Base-by-base conservation (phyloP, 2,888 invertebrate species). In the Linhomoeus sp. region DNA sequence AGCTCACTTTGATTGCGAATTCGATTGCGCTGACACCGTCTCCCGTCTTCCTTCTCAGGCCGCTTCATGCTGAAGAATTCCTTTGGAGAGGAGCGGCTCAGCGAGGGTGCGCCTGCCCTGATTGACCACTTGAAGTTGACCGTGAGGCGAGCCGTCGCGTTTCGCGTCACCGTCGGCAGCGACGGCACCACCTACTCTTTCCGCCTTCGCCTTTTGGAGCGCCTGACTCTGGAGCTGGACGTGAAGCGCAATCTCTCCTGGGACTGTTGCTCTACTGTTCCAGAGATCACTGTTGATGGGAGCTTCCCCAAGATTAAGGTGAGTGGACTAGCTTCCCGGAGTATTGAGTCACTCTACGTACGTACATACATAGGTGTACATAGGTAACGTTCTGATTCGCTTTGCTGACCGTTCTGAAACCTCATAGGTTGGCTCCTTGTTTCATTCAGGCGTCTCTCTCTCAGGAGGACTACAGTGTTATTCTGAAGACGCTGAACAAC, bases 401-500 rank as follows among this genome's bases (percentile, higher is more conserved):
- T 3, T 22, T 22, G 23, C 3, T 7, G 7, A 40, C 3, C 12
- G 15, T 12, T 5, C 17, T 37, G 9, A 37, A 9, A 9, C 12
- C 9, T 12, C 15, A 15, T 12, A 33, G 15, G 33, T 12, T 12
- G 15, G 15, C 9, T 12, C 9, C 9, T 33, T 12, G 9, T n/a
- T n/a, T n/a, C n/a, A n/a, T n/a, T 37, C 17, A 37, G 19, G 19
- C 37, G 3, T 5, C 9, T 17, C 7, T 37, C 9, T 55, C 66
- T 51, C 79, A 83, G 61, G 78, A 78, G 40, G 92, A 92, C 67
- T 87, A 85, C 60, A 73, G 75, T 23, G 76, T 80, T 52, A 71
- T 85, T n/a, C 81, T 92, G 80, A 75, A 76, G 49, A 78, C 85
- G 19, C 64, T 90, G 19, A 77, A n/a, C n/a, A n/a, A n/a, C n/a